These are phyloP conservation scores for pig (Sus scrofa) DNA, from an alignment of 2,113 vertebrate genomes.

Conservation along the genomic window T2T-Sscrofa CM000822.6:76922001-76922500, in stretches of 20 bases:
- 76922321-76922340: not conserved
- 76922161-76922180: not conserved
- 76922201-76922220: not conserved
- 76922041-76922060: not conserved
- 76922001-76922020: conserved; percentile 15
- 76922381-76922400: not conserved
- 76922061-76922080: not conserved
- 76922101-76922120: not conserved
- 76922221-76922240: not conserved
- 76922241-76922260: not conserved
- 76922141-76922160: not conserved
- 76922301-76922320: not conserved
- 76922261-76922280: not conserved
- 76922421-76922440: not conserved
- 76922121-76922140: not conserved
- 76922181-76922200: not conserved
- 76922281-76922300: not conserved
- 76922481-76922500: not conserved
- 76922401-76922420: not conserved
- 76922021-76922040: not conserved
- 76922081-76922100: not conserved
- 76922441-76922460: not conserved
- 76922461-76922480: not conserved
- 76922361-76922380: not conserved
- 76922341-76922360: not conserved